Conservation (phyloP, 2,888 invertebrate species). For the Leucania comma region DNA sequence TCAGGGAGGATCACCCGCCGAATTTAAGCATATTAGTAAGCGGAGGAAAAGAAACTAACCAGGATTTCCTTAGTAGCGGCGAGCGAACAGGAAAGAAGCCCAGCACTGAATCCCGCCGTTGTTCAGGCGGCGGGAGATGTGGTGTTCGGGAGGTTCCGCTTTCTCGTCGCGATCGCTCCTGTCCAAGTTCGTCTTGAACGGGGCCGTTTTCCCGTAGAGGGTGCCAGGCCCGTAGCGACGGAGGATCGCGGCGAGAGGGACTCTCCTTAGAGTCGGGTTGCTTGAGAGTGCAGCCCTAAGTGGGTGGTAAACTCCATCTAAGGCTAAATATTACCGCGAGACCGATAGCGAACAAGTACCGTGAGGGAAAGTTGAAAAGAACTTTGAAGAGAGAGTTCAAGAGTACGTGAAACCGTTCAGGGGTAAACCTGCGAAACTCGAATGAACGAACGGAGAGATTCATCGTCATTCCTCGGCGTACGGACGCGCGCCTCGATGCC, state of each 20-base stretch:
- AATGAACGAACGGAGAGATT: constrained; percentile 85
- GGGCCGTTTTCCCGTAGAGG: constrained; percentile 79
- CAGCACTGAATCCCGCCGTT: constrained; percentile 90
- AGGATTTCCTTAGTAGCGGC: constrained; percentile 80
- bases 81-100: constrained; percentile 90
- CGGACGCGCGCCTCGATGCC: constrained; percentile 51
- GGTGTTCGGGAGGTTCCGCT: constrained; percentile 88
- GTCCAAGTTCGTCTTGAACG: constrained; percentile 89
- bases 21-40: constrained; percentile 93
- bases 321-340: constrained; percentile 92
- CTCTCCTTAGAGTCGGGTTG: constrained; percentile 87
- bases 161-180: constrained; percentile 71
- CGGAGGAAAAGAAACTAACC: constrained; percentile 92
- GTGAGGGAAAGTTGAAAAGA: constrained; percentile 90
- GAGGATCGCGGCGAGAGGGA: constrained; percentile 70
- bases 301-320: constrained; percentile 91
- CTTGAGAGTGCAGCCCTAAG: constrained; percentile 92
- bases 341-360: constrained; percentile 93
- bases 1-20: constrained; percentile 76
- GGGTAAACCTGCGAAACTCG: constrained; percentile 91
- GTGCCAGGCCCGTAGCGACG: constrained; percentile 89
- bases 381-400: constrained; percentile 92
- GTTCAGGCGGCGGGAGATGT: constrained; percentile 86
- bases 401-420: constrained; percentile 89
- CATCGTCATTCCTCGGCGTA: constrained; percentile 75